These are phyloP conservation scores for Aythya baeri DNA, from an alignment of 2,113 vertebrate genomes.

Conservation along the genomic window DNA sequence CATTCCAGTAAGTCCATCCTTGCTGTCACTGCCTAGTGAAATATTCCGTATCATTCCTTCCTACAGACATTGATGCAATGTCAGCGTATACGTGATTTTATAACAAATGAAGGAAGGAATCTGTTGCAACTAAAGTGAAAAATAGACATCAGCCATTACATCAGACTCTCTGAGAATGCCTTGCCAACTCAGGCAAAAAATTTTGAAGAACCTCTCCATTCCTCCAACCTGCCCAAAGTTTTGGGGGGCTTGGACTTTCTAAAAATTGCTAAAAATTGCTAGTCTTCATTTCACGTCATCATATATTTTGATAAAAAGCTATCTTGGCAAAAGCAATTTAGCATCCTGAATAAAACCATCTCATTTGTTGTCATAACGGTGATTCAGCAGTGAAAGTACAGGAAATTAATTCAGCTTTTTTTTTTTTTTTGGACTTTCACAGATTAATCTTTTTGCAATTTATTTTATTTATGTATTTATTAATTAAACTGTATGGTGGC, in stretches of 20 bases:
- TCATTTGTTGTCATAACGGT: not conserved
- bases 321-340: not conserved
- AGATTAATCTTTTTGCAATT: not conserved
- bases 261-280: not conserved
- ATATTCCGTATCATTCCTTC: conserved; percentile 19
- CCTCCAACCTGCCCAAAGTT: rapidly evolving
- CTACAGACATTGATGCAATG: not conserved
- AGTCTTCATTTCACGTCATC: not conserved
- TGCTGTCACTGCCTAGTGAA: not conserved
- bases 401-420: not conserved
- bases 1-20: conserved; percentile 80
- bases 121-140: not conserved
- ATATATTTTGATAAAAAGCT: not conserved
- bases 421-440: not conserved
- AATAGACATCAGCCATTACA: not conserved
- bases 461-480: not conserved
- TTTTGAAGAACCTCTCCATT: not conserved
- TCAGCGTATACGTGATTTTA: not conserved
- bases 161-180: not conserved
- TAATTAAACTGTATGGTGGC: not conserved
- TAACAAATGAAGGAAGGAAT: conserved; percentile 1
- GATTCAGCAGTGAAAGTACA: not conserved
- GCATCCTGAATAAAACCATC: not conserved
- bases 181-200: not conserved
- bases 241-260: not conserved